Conservation (phyloP, 2,113 vertebrate genomes). For the Ictidomys tridecemlineatus region DNA sequence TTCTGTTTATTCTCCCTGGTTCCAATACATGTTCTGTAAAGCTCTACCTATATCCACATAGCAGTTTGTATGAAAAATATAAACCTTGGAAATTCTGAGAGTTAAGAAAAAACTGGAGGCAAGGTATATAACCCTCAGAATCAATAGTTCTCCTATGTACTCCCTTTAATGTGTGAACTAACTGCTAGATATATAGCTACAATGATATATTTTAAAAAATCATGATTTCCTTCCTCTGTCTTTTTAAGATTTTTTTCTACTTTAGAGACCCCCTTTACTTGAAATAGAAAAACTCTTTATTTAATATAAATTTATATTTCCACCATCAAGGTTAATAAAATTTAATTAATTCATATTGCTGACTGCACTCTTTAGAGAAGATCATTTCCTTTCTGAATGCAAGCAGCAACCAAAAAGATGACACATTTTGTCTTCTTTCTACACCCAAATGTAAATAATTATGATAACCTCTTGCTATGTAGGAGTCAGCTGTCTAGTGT, state of each 20-base stretch:
- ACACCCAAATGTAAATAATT: constrained; percentile 75
- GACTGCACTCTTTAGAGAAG: constrained; percentile 26
- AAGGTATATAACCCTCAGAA: neutral
- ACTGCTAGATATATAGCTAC: neutral
- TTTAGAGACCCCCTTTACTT: constrained; percentile 5
- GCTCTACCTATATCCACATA: neutral
- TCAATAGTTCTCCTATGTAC: fast-evolving
- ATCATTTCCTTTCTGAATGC: constrained; percentile 52
- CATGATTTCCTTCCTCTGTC: neutral
- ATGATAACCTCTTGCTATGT: constrained; percentile 76
- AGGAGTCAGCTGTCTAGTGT: constrained; percentile 67
- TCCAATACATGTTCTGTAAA: neutral
- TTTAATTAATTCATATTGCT: constrained; percentile 67
- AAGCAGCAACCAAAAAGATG: constrained; percentile 63
- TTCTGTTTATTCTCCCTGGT: neutral
- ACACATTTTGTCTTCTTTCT: constrained; percentile 75
- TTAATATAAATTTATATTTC: constrained; percentile 51
- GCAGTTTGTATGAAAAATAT: neutral
- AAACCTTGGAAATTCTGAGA: neutral
- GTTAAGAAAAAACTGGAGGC: neutral
- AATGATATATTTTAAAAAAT: neutral
- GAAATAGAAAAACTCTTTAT: constrained; percentile 43
- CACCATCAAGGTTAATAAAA: constrained; percentile 41
- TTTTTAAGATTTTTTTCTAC: constrained; percentile 26
- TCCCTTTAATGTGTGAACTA: neutral